phyloP scores from a whole-genome alignment of 2,797 vertebrate genomes.

The Perodicticus potto region DNA sequence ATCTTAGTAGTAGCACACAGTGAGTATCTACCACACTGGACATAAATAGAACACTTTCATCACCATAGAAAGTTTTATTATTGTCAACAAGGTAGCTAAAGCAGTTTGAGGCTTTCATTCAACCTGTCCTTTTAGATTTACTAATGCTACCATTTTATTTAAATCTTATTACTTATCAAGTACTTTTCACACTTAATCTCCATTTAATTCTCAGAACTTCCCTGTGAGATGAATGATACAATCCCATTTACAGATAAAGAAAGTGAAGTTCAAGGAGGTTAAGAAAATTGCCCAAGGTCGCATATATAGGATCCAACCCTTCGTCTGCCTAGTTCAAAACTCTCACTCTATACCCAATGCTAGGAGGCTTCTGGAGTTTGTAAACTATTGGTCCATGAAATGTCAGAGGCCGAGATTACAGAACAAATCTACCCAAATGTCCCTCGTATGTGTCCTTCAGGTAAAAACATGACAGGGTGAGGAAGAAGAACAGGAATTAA shows the following conservation, averaged over 20 bases:
- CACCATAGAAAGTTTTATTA: not conserved
- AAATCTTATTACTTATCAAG: not conserved
- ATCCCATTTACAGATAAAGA: not conserved
- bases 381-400: not conserved
- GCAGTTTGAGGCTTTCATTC: not conserved
- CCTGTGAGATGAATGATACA: not conserved
- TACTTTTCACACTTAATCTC: not conserved
- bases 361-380: not conserved
- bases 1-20: too few relatives aligned
- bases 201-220: not conserved
- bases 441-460: not conserved
- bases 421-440: not conserved
- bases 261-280: not conserved
- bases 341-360: not conserved
- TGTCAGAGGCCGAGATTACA: not conserved
- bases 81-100: not conserved
- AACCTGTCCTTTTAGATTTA: not conserved
- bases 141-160: not conserved
- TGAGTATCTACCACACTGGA: too few relatives aligned
- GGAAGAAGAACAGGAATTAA: not conserved
- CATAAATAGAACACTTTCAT: not conserved
- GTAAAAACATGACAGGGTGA: not conserved
- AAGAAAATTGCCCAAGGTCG: not conserved
- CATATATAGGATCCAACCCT: not conserved
- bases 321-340: not conserved